Evolutionary conservation across 2,113 vertebrate genomes (phyloP).

Genomic region (Solenodon paradoxus): DNA sequence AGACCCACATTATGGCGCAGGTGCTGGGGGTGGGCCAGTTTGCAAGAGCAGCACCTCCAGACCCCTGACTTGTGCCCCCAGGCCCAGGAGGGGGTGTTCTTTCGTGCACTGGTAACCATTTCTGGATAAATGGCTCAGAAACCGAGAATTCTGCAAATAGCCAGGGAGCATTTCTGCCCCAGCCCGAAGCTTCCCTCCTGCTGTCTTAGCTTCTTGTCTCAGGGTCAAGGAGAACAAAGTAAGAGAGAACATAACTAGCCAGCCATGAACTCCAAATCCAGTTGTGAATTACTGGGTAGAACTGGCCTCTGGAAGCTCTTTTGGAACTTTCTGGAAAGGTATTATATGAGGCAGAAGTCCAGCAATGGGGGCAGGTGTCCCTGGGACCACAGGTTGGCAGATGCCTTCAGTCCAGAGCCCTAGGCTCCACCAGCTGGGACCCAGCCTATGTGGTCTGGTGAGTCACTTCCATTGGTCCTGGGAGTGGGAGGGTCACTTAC

Average conservation of each 20-base stretch:
- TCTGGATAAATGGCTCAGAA: neutral
- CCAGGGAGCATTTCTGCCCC: neutral
- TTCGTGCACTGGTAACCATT: neutral
- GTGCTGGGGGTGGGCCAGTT: neutral
- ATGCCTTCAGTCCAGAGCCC: no score
- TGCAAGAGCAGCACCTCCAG: neutral
- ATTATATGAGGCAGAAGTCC: neutral
- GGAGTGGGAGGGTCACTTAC: neutral
- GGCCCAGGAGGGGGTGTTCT: neutral
- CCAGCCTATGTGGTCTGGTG: neutral
- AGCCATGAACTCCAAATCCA: neutral
- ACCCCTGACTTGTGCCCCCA: fast-evolving
- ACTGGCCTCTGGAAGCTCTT: neutral
- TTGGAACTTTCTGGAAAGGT: neutral
- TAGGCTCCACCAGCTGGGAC: no score
- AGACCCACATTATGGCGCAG: fast-evolving
- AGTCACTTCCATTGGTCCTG: no score
- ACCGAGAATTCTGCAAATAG: neutral
- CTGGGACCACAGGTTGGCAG: neutral
- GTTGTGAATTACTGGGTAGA: neutral
- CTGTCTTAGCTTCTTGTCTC: neutral
- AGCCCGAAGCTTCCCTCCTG: neutral
- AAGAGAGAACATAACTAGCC: conserved; percentile 26
- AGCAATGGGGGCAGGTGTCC: fast-evolving
- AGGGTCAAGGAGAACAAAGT: neutral